Percentiles rank a stretch among this genome's conserved stretches.
Conservation (phyloP, 2,113 vertebrate genomes). For the Alligator mississippiensis region DNA sequence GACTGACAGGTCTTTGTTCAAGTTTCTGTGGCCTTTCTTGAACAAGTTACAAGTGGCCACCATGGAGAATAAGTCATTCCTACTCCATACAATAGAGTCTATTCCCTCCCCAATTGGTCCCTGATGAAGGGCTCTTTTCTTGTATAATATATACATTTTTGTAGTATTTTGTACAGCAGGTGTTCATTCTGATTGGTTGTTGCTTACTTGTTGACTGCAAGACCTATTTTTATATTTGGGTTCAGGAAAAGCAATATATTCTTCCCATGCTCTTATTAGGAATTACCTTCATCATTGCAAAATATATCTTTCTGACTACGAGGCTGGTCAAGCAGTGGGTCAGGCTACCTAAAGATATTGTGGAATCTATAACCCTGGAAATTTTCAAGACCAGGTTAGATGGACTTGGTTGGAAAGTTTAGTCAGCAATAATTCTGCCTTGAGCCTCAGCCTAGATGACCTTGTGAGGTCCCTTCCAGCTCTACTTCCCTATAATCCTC, state of each 20-base stretch:
- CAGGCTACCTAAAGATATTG: too few species aligned
- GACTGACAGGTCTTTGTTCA: background rate
- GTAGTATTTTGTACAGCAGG: background rate
- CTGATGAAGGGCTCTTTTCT: background rate
- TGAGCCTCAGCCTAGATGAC: too few species aligned
- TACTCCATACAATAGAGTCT: accelerated
- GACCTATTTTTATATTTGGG: accelerated
- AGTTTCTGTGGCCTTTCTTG: background rate
- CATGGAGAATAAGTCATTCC: background rate
- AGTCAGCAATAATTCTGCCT: too few species aligned
- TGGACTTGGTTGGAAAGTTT: too few species aligned
- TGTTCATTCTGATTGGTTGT: accelerated
- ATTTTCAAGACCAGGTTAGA: too few species aligned
- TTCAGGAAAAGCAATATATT: background rate
- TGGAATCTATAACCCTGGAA: too few species aligned
- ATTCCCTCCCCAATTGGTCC: background rate
- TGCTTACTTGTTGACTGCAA: background rate
- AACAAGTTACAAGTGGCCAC: background rate
- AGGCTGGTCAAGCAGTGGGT: accelerated
- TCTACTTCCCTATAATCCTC: too few species aligned
- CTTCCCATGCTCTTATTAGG: background rate
- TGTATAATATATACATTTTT: background rate
- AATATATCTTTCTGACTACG: accelerated
- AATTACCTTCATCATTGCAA: background rate
- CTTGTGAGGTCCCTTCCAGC: too few species aligned